Conservation (phyloP, 2,113 vertebrate species). For the Larimichthys polyactis region DNA sequence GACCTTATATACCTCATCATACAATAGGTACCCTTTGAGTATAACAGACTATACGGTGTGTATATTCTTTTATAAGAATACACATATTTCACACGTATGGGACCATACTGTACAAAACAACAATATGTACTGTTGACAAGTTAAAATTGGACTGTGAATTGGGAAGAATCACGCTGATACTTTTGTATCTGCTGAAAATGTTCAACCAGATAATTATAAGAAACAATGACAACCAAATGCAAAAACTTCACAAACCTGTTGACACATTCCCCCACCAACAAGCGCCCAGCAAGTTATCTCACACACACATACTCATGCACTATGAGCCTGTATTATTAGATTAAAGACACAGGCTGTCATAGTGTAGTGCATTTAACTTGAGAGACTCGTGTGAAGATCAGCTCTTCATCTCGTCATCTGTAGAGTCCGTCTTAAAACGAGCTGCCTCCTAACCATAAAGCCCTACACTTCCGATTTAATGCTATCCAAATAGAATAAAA, state of each 20-base stretch:
- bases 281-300: background rate
- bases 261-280: background rate
- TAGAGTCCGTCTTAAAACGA: slow-evolving; percentile 24
- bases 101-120: too few relatives aligned
- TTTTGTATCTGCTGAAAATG: background rate
- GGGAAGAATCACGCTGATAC: too few relatives aligned
- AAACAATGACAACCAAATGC: background rate
- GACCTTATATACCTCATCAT: too few relatives aligned
- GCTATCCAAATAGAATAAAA: slow-evolving; percentile 59
- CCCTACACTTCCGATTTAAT: slow-evolving; percentile 37
- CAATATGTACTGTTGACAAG: too few relatives aligned
- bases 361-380: slow-evolving; percentile 6
- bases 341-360: background rate
- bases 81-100: too few relatives aligned
- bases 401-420: slow-evolving; percentile 26
- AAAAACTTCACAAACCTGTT: background rate
- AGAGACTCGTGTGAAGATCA: slow-evolving; percentile 37
- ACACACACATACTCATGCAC: background rate
- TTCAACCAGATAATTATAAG: background rate
- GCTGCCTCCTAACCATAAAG: slow-evolving; percentile 28
- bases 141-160: too few relatives aligned
- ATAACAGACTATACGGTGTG: too few relatives aligned
- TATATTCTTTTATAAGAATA: too few relatives aligned
- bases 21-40: too few relatives aligned
- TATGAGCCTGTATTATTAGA: background rate